Percentiles rank a stretch among this genome's conserved stretches.
phyloP scores from a whole-genome alignment of 2,888 invertebrate species.

The Apocheima hispidaria region DNA sequence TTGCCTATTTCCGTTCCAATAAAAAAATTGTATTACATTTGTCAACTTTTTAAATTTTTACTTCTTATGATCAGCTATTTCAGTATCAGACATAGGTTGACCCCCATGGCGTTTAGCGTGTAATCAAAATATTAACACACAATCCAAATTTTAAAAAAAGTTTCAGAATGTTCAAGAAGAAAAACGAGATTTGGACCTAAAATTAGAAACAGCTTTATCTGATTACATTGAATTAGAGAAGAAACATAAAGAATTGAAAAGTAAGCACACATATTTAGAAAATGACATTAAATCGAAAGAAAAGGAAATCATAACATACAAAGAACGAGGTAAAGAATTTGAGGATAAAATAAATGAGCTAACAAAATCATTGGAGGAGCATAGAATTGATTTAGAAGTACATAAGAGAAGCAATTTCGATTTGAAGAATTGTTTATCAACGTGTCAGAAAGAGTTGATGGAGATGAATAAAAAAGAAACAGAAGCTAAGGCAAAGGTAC shows the following conservation, averaged over 20 bases:
- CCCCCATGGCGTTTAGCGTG: not conserved
- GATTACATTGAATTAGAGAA: constrained; percentile 83
- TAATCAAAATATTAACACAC: not conserved
- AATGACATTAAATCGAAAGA: constrained; percentile 68
- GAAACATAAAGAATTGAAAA: constrained; percentile 65
- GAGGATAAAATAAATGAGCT: constrained; percentile 61
- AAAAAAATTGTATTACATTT: no score
- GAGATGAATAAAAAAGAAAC: constrained; percentile 69
- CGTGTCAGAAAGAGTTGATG: constrained; percentile 67
- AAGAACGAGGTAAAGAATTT: constrained; percentile 69
- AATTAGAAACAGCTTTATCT: constrained; percentile 81
- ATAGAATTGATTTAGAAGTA: constrained; percentile 66
- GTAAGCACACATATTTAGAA: constrained; percentile 56
- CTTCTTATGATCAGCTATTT: no score
- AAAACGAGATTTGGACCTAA: constrained; percentile 84
- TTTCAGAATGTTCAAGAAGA: constrained; percentile 74
- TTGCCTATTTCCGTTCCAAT: no score
- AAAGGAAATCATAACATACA: constrained; percentile 76
- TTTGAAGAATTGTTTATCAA: constrained; percentile 61
- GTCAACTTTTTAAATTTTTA: no score
- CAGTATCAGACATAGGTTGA: no score
- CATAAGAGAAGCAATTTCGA: constrained; percentile 71
- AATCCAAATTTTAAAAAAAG: constrained; percentile 7
- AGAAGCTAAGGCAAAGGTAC: constrained; percentile 75
- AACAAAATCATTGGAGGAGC: constrained; percentile 63